These are phyloP conservation scores for Sycobia sp. DNA, from an alignment of 1,140 invertebrate species.

Conservation along the genomic window DNA sequence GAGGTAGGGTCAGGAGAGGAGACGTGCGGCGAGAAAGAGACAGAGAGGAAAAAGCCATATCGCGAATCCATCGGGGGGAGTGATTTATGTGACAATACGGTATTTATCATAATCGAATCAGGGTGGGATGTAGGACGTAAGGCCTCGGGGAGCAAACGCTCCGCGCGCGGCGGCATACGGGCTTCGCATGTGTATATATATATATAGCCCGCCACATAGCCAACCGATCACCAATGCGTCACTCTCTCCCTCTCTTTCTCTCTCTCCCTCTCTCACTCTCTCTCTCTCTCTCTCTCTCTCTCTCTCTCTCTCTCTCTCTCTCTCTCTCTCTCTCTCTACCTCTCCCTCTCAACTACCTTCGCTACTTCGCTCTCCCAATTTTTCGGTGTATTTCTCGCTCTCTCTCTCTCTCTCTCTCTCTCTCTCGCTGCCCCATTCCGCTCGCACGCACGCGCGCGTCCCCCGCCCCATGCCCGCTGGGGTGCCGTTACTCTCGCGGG, in stretches of 20 bases:
- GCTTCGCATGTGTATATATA: too few species aligned
- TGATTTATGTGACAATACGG: conserved; percentile 38
- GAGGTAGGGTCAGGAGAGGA: not conserved
- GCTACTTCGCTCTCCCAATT: not conserved
- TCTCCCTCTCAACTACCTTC: too few species aligned
- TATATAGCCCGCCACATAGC: too few species aligned
- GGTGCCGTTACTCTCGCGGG: conserved; percentile 31
- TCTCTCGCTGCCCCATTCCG: too few species aligned
- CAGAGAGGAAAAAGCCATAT: conserved; percentile 16
- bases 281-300: conserved; percentile 5
- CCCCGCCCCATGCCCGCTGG: not conserved
- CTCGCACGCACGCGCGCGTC: not conserved
- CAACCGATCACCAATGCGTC: not conserved
- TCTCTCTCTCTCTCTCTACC: not conserved
- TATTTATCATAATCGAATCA: conserved; percentile 39
- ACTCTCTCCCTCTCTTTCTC: conserved; percentile 18
- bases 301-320: conserved; percentile 7
- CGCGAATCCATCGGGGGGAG: conserved; percentile 26
- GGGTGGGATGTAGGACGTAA: conserved; percentile 30
- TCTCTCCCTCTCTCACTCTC: not conserved
- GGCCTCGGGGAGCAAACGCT: conserved; percentile 31
- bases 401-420: too few species aligned
- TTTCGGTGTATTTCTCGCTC: too few species aligned
- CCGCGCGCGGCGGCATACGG: conserved; percentile 17
- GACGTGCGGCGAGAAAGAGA: not conserved